Percentiles rank a stretch among this genome's conserved stretches.
Conservation (phyloP, 2,113 vertebrate genomes). For the Entomyzon cyanotis region DNA sequence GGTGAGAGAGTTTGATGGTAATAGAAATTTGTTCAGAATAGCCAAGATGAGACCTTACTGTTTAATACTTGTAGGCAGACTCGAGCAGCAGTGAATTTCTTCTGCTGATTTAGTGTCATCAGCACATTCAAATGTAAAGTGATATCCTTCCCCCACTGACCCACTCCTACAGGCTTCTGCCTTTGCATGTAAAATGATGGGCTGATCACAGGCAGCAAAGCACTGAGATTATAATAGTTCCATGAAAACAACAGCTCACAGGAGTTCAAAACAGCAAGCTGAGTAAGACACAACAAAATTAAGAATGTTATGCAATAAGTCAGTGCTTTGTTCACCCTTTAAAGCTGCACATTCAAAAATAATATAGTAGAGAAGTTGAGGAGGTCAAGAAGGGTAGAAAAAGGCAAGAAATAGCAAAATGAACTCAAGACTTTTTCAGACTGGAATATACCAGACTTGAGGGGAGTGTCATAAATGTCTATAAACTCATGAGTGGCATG, state of each 20-base stretch:
- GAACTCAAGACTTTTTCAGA: neutral
- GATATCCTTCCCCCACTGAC: neutral
- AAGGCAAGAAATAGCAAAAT: neutral
- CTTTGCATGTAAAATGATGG: neutral
- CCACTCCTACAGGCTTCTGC: neutral
- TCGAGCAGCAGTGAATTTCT: neutral
- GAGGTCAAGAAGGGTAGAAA: neutral
- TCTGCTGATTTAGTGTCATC: neutral
- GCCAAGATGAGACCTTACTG: neutral
- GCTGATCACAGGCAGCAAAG: neutral
- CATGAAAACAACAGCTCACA: neutral
- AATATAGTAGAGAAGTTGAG: neutral
- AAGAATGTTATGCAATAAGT: neutral
- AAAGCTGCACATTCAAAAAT: neutral
- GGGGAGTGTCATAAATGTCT: neutral
- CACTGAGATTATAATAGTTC: neutral
- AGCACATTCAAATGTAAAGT: neutral
- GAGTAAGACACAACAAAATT: neutral
- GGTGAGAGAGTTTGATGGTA: neutral
- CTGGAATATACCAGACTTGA: neutral
- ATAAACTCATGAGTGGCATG: neutral
- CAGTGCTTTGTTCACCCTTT: neutral
- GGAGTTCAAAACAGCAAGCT: neutral
- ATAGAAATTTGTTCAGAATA: neutral
- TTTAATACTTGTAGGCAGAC: neutral